phyloP scores from a whole-genome alignment of 2,888 invertebrate genomes.

The Phasia obesa region DNA sequence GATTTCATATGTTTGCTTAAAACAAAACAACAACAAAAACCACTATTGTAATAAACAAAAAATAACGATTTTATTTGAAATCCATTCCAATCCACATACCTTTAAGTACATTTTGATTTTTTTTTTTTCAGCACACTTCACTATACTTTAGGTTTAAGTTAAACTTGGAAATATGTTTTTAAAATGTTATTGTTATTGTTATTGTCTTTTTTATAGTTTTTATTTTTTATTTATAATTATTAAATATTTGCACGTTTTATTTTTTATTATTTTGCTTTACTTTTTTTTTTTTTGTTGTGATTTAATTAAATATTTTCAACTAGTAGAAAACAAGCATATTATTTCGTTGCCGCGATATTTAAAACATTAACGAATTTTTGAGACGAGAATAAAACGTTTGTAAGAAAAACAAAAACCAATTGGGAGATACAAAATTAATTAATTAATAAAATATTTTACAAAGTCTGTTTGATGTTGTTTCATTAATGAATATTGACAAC shows the following conservation, averaged over 20 bases:
- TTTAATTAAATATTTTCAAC: background rate
- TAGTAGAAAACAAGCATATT: no score
- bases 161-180: constrained; percentile 10
- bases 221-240: constrained; percentile 7
- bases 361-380: constrained; percentile 3
- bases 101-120: constrained; percentile 49
- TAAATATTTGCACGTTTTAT: constrained; percentile 49
- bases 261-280: constrained; percentile 11
- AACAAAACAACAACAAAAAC: constrained; percentile 13
- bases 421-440: constrained; percentile 6
- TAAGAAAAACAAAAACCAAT: constrained; percentile 4
- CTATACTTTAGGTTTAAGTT: background rate
- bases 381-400: background rate
- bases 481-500: constrained; percentile 74
- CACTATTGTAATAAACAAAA: constrained; percentile 27
- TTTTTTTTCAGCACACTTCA: constrained; percentile 10
- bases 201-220: constrained; percentile 9
- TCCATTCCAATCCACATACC: constrained; percentile 52
- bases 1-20: background rate
- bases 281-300: constrained; percentile 18
- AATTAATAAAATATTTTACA: constrained; percentile 2
- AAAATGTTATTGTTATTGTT: background rate
- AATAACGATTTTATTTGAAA: background rate
- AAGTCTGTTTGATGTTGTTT: constrained; percentile 64
- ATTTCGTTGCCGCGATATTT: background rate